phyloP scores from a whole-genome alignment of 2,113 vertebrate species.

The Salminus brasiliensis region DNA sequence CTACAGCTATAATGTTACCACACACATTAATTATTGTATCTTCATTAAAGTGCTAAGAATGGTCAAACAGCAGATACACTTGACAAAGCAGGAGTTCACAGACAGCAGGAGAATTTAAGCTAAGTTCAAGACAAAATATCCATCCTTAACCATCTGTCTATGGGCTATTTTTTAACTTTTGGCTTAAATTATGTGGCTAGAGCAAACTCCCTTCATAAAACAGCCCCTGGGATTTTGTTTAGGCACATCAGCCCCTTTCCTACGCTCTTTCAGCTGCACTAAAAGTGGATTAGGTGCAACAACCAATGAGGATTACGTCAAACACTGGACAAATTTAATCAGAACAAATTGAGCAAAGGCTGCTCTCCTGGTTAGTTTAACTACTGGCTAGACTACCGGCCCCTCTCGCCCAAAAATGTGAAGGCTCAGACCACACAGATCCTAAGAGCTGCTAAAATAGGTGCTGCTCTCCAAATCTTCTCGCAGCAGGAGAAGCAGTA shows the following conservation, averaged over 20 bases:
- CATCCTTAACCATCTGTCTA: too few species aligned
- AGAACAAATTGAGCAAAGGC: neutral
- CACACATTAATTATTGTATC: neutral
- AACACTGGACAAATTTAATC: slow-evolving; percentile 25
- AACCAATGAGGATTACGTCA: neutral
- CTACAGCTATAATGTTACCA: neutral
- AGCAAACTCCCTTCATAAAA: neutral
- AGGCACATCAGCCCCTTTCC: neutral
- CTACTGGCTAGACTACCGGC: neutral
- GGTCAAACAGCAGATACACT: neutral
- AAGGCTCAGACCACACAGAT: neutral
- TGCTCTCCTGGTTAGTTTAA: neutral
- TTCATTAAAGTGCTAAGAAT: neutral
- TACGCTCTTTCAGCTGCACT: neutral
- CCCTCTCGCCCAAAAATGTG: neutral
- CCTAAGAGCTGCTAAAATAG: neutral
- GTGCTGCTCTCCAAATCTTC: neutral
- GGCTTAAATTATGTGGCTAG: too few species aligned
- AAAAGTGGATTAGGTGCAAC: neutral
- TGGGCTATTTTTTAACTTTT: too few species aligned
- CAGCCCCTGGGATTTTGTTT: neutral
- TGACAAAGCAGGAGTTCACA: neutral
- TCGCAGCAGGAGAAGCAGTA: neutral
- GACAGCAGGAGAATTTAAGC: neutral
- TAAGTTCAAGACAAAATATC: slow-evolving; percentile 4